These are phyloP conservation scores for Thalassoma bifasciatum DNA, from an alignment of 2,113 vertebrate genomes.

Conservation along the genomic window DNA sequence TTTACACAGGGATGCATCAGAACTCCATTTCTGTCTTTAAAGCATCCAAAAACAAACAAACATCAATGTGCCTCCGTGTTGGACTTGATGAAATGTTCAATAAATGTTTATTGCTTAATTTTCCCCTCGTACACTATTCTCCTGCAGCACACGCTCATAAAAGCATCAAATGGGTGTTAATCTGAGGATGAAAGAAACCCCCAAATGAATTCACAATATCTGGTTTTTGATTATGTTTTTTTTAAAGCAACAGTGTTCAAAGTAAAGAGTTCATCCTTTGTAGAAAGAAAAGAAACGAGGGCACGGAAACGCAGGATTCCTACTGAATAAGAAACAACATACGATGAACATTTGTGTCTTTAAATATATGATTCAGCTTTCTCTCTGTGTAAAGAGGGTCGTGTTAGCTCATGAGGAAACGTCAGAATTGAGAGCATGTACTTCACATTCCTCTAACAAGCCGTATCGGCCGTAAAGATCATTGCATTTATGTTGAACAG, in stretches of 20 bases:
- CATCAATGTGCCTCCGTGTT: not conserved
- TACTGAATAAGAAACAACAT: not conserved
- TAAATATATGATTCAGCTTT: conserved; percentile 12
- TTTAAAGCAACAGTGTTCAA: not conserved
- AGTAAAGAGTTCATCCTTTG: no score
- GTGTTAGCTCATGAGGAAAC: conserved; percentile 47
- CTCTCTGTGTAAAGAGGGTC: conserved; percentile 42
- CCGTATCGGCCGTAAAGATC: conserved; percentile 61
- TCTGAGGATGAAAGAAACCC: not conserved
- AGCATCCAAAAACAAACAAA: no score
- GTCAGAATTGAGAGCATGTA: conserved; percentile 63
- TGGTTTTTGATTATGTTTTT: not conserved
- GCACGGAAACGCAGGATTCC: no score
- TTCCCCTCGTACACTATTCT: no score
- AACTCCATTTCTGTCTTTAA: no score
- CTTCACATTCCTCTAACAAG: conserved; percentile 41
- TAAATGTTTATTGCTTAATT: not conserved
- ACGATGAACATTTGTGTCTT: not conserved
- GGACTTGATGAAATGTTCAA: not conserved
- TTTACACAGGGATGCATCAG: no score
- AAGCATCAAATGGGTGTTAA: not conserved
- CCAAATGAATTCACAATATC: not conserved
- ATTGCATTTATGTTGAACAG: conserved; percentile 44
- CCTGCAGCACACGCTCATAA: not conserved
- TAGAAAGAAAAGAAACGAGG: no score